Conservation (phyloP, 2,113 vertebrate genomes). For the Proterorhinus semilunaris region DNA sequence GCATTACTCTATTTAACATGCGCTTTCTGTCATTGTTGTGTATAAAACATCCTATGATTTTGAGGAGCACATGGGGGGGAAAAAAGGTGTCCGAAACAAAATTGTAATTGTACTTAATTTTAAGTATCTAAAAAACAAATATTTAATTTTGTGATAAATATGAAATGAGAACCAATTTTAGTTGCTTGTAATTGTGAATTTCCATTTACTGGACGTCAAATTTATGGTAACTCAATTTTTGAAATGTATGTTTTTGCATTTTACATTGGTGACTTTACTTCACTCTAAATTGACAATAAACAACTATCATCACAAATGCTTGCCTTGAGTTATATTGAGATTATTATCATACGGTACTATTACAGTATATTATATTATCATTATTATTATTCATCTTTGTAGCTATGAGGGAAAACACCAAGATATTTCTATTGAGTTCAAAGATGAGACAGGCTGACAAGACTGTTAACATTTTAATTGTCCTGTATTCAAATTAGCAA, state of each 20-base stretch:
- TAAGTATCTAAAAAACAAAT: background rate
- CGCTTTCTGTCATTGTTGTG: slow-evolving; percentile 2
- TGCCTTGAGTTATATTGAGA: no score
- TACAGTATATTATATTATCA: no score
- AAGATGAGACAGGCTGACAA: no score
- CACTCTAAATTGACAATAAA: background rate
- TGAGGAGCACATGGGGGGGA: slow-evolving; percentile 7
- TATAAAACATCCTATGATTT: slow-evolving; percentile 9
- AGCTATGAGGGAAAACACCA: no score
- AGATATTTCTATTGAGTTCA: no score
- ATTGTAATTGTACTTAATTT: background rate
- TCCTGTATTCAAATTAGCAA: no score
- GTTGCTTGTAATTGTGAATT: background rate
- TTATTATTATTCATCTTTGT: no score
- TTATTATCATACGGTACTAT: no score
- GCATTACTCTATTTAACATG: slow-evolving; percentile 7
- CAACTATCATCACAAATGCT: background rate
- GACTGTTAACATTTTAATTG: no score
- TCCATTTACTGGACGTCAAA: background rate
- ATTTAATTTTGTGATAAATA: background rate
- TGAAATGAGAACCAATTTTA: background rate
- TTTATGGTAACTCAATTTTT: background rate
- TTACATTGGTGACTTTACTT: background rate
- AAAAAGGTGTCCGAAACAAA: background rate
- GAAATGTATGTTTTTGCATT: background rate